Percentiles rank a stretch among this genome's conserved stretches.
phyloP scores from a whole-genome alignment of 2,113 vertebrate species.

The Rousettus leschenaultii region DNA sequence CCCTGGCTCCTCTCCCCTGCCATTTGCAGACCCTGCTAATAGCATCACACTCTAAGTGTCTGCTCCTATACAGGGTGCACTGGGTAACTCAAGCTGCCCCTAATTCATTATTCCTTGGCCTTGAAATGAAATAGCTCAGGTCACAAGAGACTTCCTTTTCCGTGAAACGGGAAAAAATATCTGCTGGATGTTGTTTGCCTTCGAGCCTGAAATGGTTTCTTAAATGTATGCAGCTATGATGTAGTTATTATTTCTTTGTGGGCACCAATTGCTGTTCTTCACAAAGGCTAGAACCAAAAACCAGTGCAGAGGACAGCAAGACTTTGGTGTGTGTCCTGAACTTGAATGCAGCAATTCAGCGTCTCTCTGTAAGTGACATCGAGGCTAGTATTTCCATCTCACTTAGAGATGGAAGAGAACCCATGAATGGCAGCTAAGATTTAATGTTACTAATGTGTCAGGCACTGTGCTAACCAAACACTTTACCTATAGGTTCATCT shows the following conservation, averaged over 20 bases:
- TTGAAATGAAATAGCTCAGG: constrained; percentile 33
- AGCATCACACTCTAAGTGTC: neutral
- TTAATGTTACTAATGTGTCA: neutral
- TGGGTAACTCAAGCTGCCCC: neutral
- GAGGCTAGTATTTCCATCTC: neutral
- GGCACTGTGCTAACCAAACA: neutral
- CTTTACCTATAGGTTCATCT: neutral
- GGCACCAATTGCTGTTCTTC: neutral
- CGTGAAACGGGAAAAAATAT: neutral
- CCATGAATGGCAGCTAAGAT: neutral
- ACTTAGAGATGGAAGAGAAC: neutral
- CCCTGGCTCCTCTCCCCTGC: constrained; percentile 15
- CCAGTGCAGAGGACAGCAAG: neutral
- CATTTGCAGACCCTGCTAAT: constrained; percentile 19
- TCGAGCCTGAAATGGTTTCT: neutral
- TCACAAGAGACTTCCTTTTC: constrained; percentile 54
- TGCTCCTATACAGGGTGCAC: neutral
- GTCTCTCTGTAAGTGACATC: neutral
- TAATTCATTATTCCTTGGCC: neutral
- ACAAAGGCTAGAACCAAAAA: neutral
- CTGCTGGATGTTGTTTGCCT: neutral
- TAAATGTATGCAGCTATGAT: neutral
- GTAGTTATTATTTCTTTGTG: neutral
- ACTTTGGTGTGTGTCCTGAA: neutral
- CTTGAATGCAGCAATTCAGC: neutral